phyloP scores from a whole-genome alignment of 1,140 invertebrate species.

The Sipha flava region DNA sequence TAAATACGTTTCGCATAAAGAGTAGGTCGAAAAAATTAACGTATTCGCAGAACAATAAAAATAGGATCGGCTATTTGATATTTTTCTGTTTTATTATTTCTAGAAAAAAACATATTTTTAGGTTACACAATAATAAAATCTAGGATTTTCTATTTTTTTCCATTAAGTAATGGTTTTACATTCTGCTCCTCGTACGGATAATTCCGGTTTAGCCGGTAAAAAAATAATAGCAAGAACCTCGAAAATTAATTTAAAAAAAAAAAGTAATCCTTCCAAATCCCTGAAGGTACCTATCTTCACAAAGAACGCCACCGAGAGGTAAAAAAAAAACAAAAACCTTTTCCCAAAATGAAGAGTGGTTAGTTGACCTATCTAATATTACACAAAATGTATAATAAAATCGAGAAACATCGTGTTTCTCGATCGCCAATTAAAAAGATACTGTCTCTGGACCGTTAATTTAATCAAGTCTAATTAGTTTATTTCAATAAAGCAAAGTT shows the following conservation, averaged over 20 bases:
- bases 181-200: no score
- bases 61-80: neutral
- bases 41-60: neutral
- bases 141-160: neutral
- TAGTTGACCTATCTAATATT: neutral
- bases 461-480: neutral
- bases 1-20: no score
- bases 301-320: neutral
- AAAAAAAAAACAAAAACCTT: neutral
- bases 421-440: neutral
- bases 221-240: neutral
- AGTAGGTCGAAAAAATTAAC: neutral
- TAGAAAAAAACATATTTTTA: neutral
- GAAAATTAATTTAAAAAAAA: neutral
- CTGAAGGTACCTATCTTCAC: neutral
- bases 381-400: neutral
- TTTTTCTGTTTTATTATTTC: neutral
- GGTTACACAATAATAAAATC: neutral
- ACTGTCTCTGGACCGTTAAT: neutral
- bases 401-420: neutral
- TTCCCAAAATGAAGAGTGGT: neutral
- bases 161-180: neutral
- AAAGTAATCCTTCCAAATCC: neutral
- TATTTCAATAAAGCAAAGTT: neutral
- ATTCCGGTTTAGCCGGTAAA: neutral